Conservation (phyloP, 2,888 invertebrate genomes). For the Bembecia ichneumoniformis region DNA sequence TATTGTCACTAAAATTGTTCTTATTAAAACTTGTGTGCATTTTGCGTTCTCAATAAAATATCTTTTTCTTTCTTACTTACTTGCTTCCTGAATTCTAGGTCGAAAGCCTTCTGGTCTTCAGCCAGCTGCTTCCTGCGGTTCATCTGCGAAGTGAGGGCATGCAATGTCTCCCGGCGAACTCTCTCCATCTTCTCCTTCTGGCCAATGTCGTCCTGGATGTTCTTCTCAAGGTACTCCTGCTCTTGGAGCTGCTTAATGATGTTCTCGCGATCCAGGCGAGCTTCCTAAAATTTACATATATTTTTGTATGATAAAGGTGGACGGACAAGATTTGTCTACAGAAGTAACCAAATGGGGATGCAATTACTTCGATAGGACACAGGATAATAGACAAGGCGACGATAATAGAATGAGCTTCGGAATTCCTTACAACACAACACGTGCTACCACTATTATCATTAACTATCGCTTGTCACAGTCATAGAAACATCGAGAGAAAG, state of each 20-base stretch:
- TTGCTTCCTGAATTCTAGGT: slow-evolving; percentile 47
- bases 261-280: slow-evolving; percentile 44
- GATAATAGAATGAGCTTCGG: too few species aligned
- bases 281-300: slow-evolving; percentile 26
- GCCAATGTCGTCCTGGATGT: slow-evolving; percentile 43
- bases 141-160: slow-evolving; percentile 40
- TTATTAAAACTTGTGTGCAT: too few species aligned
- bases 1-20: too few species aligned
- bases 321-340: too few species aligned
- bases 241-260: slow-evolving; percentile 57
- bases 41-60: too few species aligned
- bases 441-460: too few species aligned
- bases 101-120: slow-evolving; percentile 35
- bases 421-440: too few species aligned
- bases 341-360: too few species aligned
- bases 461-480: too few species aligned
- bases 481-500: too few species aligned
- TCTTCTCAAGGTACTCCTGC: slow-evolving; percentile 62
- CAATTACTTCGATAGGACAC: neutral
- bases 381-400: neutral
- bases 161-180: slow-evolving; percentile 36
- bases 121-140: slow-evolving; percentile 16
- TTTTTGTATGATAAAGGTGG: too few species aligned
- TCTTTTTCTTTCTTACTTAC: too few species aligned
- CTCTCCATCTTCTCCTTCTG: slow-evolving; percentile 38